Evolutionary conservation across 2,888 invertebrate genomes (phyloP), one percentile per base, ranked within the genome.

Genomic region (Heliconius hortense): DNA sequence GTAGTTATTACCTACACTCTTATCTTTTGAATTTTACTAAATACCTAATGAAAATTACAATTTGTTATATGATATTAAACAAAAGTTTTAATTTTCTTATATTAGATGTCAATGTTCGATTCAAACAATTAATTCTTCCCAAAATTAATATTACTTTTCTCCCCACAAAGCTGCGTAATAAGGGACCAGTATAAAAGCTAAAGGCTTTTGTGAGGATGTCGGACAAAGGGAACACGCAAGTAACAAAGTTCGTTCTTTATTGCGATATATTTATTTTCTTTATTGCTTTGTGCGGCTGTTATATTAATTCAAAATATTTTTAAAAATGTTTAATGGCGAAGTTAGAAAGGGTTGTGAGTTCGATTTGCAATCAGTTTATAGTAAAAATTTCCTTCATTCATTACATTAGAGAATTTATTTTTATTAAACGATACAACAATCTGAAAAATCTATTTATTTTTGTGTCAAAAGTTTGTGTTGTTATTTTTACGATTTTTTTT

Each of bases 151-250:
- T 74, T 15, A n/a, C 43, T 76, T 76, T 76, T 74, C 64, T 76
- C 48, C 43, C 35, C 76, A 77, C 73, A 74, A 71, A 74, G 66
- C 56, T 43, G 64, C 67, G 63, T 77, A 72, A 73, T 75, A 73
- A 71, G 76, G 73, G 73, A 48, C 67, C 67, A 56, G 69, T 56
- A 13, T 67, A 43, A 71, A 21, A 70, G 53, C 67, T 59, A 63
- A 68, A 72, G 69, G 60, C 73, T 72, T 73, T 77, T 77, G 77
- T 77, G 62, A 66, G 28, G 35, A 68, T 43, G 24, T 67, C 68
- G 73, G 69, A 76, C 76, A 74, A 76, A 76, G 74, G 63, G 68
- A 71, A 43, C 70, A 10, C 43, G 43, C 43, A 59, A 53, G 63
- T 67, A 31, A 72, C 73, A 73, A 76, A 76, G 69, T 59, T 56